phyloP scores from a whole-genome alignment of 2,113 vertebrate genomes.

The Syngnathoides biaculeatus region DNA sequence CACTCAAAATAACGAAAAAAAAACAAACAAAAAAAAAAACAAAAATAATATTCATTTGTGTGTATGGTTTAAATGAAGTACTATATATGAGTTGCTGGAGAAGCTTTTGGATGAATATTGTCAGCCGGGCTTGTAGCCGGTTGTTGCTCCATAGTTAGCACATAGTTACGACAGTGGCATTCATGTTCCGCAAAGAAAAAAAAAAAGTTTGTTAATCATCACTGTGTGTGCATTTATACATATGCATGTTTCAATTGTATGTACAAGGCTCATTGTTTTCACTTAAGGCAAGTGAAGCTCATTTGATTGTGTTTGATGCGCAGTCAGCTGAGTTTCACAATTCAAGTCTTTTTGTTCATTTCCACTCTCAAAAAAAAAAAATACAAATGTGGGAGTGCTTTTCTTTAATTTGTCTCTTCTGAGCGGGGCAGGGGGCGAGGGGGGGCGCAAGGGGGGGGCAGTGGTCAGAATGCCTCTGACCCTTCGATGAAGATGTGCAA shows the following conservation, averaged over 20 bases:
- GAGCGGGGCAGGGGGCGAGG: constrained; percentile 6
- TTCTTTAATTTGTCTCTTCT: constrained; percentile 48
- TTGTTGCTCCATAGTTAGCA: constrained; percentile 7
- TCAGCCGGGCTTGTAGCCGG: neutral
- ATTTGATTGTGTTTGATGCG: constrained; percentile 21
- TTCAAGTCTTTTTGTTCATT: constrained; percentile 63
- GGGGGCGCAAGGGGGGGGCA: constrained; percentile 15
- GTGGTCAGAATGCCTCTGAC: constrained; percentile 47
- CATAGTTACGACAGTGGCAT: constrained; percentile 3
- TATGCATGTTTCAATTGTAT: constrained; percentile 47
- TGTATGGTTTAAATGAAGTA: neutral
- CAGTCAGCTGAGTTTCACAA: constrained; percentile 38
- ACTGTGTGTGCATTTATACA: constrained; percentile 53
- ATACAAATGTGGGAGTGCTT: constrained; percentile 48
- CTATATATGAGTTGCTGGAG: neutral
- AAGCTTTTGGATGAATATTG: neutral
- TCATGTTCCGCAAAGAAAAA: neutral
- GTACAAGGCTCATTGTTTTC: constrained; percentile 54
- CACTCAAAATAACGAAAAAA: too few relatives aligned
- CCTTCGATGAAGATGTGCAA: constrained; percentile 53
- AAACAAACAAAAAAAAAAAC: neutral
- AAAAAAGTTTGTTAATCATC: neutral
- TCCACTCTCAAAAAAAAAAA: constrained; percentile 39
- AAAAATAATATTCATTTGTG: neutral
- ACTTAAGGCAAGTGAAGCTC: constrained; percentile 63